Base-by-base conservation (phyloP, 1,140 invertebrate genomes). In the Psilanteris sp. region DNA sequence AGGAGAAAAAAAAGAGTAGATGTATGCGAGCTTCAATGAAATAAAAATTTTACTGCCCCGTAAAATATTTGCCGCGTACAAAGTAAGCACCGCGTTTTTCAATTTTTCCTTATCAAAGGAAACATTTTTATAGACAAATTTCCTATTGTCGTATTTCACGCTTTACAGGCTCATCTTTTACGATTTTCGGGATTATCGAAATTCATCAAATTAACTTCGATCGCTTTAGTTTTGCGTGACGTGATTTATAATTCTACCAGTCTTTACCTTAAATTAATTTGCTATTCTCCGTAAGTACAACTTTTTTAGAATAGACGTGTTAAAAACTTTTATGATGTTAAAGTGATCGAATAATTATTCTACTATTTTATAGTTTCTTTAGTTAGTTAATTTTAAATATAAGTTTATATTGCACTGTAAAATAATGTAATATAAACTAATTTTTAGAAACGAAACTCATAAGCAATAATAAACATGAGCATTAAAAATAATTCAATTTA, bases 1-100 rank as follows among this genome's bases (percentile, higher is more conserved):
- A n/a, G n/a, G n/a, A 44, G 8, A 11, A 15, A 24, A 54, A 39
- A 26, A 61, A 13, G 20, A 11, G 1, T 4, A 1, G 9, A 6
- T 1, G 22, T 13, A 18, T 27, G 10, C 29, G 27, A 22, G 29
- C 37, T 16, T 44, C 44, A 31, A 59, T 64, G 59, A 66, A 76
- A 76, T 70, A 70, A 76, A 64, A 64, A n/a, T 70, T 70, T 76
- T 66, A 76, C 59, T 59, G 46, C 29, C 27, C 61, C 31, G 32
- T 67, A 74, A 74, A 74, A 74, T 67, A 52, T 66, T 74, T 67
- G 14, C 68, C 15, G n/a, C n/a, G 52, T 57, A 59, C 50, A 59
- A 62, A 39, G 55, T 62, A 61, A 59, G 52, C 46, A 50, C 18
- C 18, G 31, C 18, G 9, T 52, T 73, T 66, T 57, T 55, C 48